Conservation (phyloP, 64 coral and sea anemone genomes). For the Anthopleura sola region DNA sequence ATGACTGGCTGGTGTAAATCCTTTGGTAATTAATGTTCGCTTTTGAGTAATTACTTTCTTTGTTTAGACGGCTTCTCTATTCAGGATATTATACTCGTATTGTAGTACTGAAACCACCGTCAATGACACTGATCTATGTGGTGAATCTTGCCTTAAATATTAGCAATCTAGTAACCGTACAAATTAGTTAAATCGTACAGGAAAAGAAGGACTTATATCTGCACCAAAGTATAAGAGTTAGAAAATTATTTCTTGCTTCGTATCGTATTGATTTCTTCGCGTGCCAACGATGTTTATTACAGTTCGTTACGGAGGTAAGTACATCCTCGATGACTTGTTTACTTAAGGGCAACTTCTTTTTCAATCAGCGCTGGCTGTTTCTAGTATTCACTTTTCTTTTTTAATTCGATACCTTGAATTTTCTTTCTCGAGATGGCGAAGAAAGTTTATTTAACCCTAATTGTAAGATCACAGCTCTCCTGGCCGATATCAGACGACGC, state of each 20-base stretch:
- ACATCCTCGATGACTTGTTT: background rate
- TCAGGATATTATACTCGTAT: slow-evolving; percentile 8
- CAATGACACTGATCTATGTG: background rate
- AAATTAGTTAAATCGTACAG: background rate
- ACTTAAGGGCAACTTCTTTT: background rate
- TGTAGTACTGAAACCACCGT: background rate
- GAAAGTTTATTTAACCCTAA: slow-evolving; percentile 90
- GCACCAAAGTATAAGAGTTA: background rate
- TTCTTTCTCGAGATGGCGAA: slow-evolving; percentile 59
- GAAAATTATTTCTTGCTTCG: background rate
- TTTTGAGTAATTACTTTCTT: slow-evolving; percentile 32
- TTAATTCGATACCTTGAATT: background rate
- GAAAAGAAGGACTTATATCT: background rate
- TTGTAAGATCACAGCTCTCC: slow-evolving; percentile 65
- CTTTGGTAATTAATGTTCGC: slow-evolving; percentile 24
- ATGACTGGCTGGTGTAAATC: slow-evolving; percentile 18
- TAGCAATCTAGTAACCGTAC: background rate
- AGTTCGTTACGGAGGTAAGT: slow-evolving; percentile 55
- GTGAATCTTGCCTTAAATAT: background rate
- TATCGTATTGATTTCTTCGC: background rate
- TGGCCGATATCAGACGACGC: slow-evolving; percentile 77
- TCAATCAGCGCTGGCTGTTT: background rate
- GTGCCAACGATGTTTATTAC: slow-evolving; percentile 49
- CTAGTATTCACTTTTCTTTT: too few species aligned
- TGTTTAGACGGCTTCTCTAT: background rate